A percentile compares a stretch with the other conserved stretches of the same genome.
phyloP scores from a whole-genome alignment of 2,888 invertebrate species.

The Asteroscopus sphinx region DNA sequence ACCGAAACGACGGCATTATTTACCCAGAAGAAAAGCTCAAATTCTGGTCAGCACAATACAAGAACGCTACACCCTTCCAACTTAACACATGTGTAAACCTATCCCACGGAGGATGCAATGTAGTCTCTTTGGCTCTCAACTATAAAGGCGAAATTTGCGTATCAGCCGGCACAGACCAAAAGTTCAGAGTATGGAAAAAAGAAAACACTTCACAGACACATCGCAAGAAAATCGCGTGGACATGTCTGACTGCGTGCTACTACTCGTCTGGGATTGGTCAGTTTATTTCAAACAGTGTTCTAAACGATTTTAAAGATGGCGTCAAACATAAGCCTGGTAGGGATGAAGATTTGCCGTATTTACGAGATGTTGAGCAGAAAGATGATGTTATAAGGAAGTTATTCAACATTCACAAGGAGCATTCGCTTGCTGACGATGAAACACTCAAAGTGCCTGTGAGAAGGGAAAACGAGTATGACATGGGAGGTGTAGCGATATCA shows the following conservation, averaged over 20 bases:
- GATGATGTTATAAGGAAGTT: constrained; percentile 76
- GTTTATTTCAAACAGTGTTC: constrained; percentile 72
- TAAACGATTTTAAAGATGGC: constrained; percentile 76
- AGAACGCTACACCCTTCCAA: constrained; percentile 69
- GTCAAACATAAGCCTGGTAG: constrained; percentile 54
- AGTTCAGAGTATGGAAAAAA: constrained; percentile 82
- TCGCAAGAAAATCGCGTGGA: constrained; percentile 69
- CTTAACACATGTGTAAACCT: constrained; percentile 83
- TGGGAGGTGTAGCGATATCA: constrained; percentile 85
- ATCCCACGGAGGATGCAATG: constrained; percentile 82
- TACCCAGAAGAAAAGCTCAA: constrained; percentile 85
- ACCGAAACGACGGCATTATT: constrained; percentile 80
- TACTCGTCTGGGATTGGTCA: constrained; percentile 81
- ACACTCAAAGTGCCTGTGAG: constrained; percentile 58
- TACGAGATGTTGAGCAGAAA: constrained; percentile 57
- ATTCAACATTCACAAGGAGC: constrained; percentile 78
- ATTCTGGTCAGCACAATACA: constrained; percentile 75
- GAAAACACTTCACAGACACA: constrained; percentile 62
- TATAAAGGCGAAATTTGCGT: constrained; percentile 80
- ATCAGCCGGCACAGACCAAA: constrained; percentile 83
- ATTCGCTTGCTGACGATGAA: constrained; percentile 55
- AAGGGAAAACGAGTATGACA: constrained; percentile 68
- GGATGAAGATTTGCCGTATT: constrained; percentile 67
- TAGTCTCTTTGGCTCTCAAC: constrained; percentile 78
- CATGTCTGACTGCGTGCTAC: constrained; percentile 83